These are phyloP conservation scores for Hormaphis cornu DNA, from an alignment of 1,140 invertebrate genomes.

Conservation along the genomic window DNA sequence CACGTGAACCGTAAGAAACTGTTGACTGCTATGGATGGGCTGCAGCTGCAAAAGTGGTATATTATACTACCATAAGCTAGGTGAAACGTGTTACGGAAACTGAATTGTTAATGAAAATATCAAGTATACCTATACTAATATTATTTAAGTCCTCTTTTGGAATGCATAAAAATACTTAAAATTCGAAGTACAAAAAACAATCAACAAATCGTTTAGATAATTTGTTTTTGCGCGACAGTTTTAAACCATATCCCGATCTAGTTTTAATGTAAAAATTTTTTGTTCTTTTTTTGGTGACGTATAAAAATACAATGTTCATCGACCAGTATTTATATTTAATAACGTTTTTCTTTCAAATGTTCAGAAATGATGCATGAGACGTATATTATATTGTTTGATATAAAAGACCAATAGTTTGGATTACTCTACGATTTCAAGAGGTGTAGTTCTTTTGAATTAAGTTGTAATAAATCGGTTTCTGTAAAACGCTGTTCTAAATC, in stretches of 20 bases:
- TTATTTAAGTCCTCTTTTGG: neutral
- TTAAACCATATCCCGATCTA: neutral
- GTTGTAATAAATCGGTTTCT: neutral
- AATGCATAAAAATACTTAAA: neutral
- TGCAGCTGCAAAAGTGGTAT: neutral
- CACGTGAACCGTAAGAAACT: neutral
- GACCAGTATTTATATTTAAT: too few species aligned
- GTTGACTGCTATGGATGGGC: too few species aligned
- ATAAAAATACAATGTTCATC: too few species aligned
- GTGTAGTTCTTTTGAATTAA: neutral
- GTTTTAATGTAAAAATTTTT: neutral
- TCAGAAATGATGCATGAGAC: neutral
- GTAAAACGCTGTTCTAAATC: too few species aligned
- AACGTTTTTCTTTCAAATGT: too few species aligned
- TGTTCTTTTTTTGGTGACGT: too few species aligned
- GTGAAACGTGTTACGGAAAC: neutral
- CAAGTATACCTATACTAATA: slow-evolving; percentile 5
- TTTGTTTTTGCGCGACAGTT: neutral
- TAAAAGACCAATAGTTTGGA: too few species aligned
- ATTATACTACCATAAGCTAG: too few species aligned
- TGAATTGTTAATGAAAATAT: slow-evolving; percentile 5
- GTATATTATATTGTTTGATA: neutral
- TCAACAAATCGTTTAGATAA: too few species aligned
- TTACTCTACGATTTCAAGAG: too few species aligned
- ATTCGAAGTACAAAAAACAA: neutral